A percentile compares a stretch with the other conserved stretches of the same genome.
phyloP scores from a whole-genome alignment of 2,888 invertebrate genomes.

The Clepsis dumicolana region DNA sequence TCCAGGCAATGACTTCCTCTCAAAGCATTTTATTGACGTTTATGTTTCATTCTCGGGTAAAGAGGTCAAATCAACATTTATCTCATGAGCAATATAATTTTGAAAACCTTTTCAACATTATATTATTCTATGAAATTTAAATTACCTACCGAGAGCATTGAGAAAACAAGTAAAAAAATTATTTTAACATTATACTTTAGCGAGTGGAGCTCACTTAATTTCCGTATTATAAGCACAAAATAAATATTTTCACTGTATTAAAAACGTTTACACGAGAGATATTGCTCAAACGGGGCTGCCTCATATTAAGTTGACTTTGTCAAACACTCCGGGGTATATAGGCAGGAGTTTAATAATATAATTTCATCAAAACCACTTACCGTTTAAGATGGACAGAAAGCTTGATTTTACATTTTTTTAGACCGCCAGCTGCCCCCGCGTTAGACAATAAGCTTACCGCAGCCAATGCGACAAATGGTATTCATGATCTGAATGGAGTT shows the following conservation, averaged over 20 bases:
- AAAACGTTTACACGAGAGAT: slow-evolving; percentile 55
- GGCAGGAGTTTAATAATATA: slow-evolving; percentile 21
- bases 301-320: slow-evolving; percentile 44
- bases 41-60: background rate
- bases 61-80: background rate
- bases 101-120: background rate
- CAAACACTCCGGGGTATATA: slow-evolving; percentile 28
- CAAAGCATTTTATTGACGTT: background rate
- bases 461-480: too few relatives aligned
- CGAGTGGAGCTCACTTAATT: slow-evolving; percentile 49
- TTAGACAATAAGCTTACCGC: too few relatives aligned
- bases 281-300: slow-evolving; percentile 45
- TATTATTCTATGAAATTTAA: slow-evolving; percentile 7
- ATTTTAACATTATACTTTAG: slow-evolving; percentile 20
- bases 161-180: slow-evolving; percentile 14
- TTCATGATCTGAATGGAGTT: too few relatives aligned
- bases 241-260: slow-evolving; percentile 61
- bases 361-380: slow-evolving; percentile 29
- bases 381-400: background rate
- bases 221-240: slow-evolving; percentile 53
- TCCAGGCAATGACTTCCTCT: background rate
- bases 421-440: too few relatives aligned
- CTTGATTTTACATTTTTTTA: background rate
- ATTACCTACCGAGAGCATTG: slow-evolving; percentile 1
- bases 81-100: background rate